Base-by-base conservation (phyloP, 2,797 vertebrate genomes). In the Semotilus atromaculatus region DNA sequence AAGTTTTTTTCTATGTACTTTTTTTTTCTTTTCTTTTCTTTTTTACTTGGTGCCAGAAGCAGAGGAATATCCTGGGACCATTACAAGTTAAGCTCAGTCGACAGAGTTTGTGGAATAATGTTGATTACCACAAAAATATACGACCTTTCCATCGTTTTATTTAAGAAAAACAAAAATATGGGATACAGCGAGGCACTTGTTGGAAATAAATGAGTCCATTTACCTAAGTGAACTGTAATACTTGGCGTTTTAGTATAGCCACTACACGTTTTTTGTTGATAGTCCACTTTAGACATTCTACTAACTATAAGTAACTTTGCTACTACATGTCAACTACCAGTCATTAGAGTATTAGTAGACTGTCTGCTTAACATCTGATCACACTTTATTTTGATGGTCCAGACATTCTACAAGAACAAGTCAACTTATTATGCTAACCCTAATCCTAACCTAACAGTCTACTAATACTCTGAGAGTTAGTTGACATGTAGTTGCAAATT, bases 21-120 rank as follows among this genome's bases (percentile, higher is more conserved):
- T 85, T 51, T 80, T 55, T 66, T 34, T 45, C 45, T 67, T 5
- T 60, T 45, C 21, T 60, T 16, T 43, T 43, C 11, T 21, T 23
- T 55, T 31, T 31, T 31, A 18, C 31, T 81, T 75, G 34, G 74
- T 82, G 75, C 83, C 76, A 85, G 77, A 87, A 88, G 84, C 85
- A 82, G 70, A 62, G 36, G 55, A 60, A 60, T 77, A 29, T 60
- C 55, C 8, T 1, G 38, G 21, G 34, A 58, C 16, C 31, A 26
- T 58, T 58, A 76, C 51, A 58, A 58, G 72, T 14, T 74, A 31
- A 53, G 11, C 10, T 38, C 34, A 75, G n/a, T 53, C 2, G 19
- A n/a, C 48, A 55, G 48, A 31, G 26, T 58, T 58, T 26, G 14
- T 76, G 53, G 6, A 14, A n/a, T 76, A 38, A 18, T n/a, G 16